Evolutionary conservation across 2,113 vertebrate species (phyloP), one percentile per base, ranked within the genome.

Genomic region (Microcebus tavaratra): DNA sequence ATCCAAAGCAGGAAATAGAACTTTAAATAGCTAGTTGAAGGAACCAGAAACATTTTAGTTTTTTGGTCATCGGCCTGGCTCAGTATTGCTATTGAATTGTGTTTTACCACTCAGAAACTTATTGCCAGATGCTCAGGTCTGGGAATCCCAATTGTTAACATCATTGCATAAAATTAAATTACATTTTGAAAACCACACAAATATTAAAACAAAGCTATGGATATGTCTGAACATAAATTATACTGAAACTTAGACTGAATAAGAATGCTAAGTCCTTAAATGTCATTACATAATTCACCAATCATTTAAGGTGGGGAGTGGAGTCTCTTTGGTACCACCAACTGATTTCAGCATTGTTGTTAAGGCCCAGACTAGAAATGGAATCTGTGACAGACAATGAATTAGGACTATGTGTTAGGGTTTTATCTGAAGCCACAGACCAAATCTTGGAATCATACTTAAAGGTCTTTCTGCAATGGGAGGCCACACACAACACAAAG

Each of bases 121-220:
- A 91, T 76, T 97, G 82, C 93, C 94, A 96, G 85, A 94, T 90
- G 88, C 85, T 97, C 23, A 92, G 94, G 86, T 95, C 94, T 93
- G 84, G 91, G 82, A 95, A 78, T 82, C 82, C 42, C 93, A 83
- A 83, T 95, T 95, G 78, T 95, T 94, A 97, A 79, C 85, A 96
- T 97, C 67, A 75, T 27, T 85, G 72, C 72, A 94, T 72, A 88
- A 96, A 97, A 94, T 95, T 73, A 94, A 92, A 95, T 96, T 92
- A 73, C 73, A 95, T 15, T 92, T 94, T 25, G 50, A 92, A 97
- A 96, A 94, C 95, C 94, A 65, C 96, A 97, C 48, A 94, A 89
- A 97, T 97, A 98, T 96, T 95, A 95, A 97, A 82, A 94, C 96
- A 97, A 94, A 95, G 73, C 61, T 95, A 89, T 93, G 94, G 94